Evolutionary conservation across 2,797 vertebrate genomes (phyloP).

Genomic region (Channallabes apus): DNA sequence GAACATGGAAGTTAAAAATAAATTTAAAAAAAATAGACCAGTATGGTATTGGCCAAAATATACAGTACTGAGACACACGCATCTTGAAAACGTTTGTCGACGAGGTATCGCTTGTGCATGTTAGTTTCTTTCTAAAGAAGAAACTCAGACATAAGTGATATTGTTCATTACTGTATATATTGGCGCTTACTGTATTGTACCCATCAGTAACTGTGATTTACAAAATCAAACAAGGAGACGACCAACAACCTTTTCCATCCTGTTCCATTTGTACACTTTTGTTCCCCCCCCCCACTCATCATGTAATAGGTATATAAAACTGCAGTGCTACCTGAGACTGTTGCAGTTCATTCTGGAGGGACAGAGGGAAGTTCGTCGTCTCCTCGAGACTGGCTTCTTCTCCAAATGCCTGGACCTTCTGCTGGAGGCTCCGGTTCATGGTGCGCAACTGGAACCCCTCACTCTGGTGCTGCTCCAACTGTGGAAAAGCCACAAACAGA

Average conservation of each 20-base stretch:
- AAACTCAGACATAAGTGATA: no score
- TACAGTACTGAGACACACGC: no score
- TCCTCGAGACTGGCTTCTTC: slow-evolving; percentile 70
- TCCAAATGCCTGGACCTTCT: slow-evolving; percentile 69
- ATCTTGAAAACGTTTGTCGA: no score
- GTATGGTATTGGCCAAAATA: no score
- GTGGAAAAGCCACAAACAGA: slow-evolving; percentile 44
- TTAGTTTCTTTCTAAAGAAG: no score
- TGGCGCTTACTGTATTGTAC: background rate
- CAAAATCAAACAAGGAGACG: background rate
- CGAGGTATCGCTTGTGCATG: no score
- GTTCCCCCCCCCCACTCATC: background rate
- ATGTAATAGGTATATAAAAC: background rate
- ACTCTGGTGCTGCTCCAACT: slow-evolving; percentile 80
- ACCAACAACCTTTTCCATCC: background rate
- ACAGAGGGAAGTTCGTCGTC: slow-evolving; percentile 58
- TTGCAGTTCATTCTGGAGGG: slow-evolving; percentile 62
- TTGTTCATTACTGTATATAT: no score
- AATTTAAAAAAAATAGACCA: no score
- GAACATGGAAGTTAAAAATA: no score
- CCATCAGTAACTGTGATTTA: background rate
- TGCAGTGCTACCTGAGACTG: slow-evolving; percentile 58
- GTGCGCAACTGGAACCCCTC: slow-evolving; percentile 77
- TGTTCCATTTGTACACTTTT: background rate
- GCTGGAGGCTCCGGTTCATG: slow-evolving; percentile 74